A percentile compares a stretch with the other conserved stretches of the same genome.
phyloP scores from a whole-genome alignment of 2,888 invertebrate species.

The Thereva unica region DNA sequence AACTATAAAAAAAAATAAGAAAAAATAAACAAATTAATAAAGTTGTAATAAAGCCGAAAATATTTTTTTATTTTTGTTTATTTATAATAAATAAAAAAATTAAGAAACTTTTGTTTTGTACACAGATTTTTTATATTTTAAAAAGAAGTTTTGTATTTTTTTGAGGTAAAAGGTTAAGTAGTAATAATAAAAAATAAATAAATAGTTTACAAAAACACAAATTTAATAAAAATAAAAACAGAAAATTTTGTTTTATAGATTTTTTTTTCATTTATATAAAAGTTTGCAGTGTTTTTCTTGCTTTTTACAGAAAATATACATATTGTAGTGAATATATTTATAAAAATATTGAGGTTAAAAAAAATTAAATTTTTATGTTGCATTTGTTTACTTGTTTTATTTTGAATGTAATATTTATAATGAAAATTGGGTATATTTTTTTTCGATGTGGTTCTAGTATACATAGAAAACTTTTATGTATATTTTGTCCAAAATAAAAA shows the following conservation, averaged over 20 bases:
- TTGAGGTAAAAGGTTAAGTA: too few species aligned
- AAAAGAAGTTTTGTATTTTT: too few species aligned
- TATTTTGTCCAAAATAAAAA: neutral
- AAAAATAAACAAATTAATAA: too few species aligned
- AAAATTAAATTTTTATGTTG: constrained; percentile 19
- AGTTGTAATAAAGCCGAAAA: too few species aligned
- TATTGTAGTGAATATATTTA: too few species aligned
- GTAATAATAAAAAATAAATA: neutral
- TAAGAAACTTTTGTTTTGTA: too few species aligned
- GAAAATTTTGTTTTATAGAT: neutral
- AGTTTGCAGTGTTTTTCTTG: constrained; percentile 32
- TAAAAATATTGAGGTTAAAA: too few species aligned
- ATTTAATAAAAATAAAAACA: neutral
- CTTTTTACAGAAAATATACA: constrained; percentile 25
- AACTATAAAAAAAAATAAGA: too few species aligned
- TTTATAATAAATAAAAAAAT: too few species aligned
- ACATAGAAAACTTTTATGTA: constrained; percentile 18
- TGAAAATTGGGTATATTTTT: neutral
- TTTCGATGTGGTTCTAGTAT: constrained; percentile 4
- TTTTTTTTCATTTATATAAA: neutral
- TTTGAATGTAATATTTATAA: constrained; percentile 23
- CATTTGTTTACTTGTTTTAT: constrained; percentile 34
- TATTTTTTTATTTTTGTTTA: too few species aligned
- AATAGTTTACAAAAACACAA: constrained; percentile 5
- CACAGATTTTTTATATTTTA: too few species aligned